Evolutionary conservation across 2,113 vertebrate species (phyloP), one percentile per base, ranked within the genome.

Genomic region (Canis aureus): DNA sequence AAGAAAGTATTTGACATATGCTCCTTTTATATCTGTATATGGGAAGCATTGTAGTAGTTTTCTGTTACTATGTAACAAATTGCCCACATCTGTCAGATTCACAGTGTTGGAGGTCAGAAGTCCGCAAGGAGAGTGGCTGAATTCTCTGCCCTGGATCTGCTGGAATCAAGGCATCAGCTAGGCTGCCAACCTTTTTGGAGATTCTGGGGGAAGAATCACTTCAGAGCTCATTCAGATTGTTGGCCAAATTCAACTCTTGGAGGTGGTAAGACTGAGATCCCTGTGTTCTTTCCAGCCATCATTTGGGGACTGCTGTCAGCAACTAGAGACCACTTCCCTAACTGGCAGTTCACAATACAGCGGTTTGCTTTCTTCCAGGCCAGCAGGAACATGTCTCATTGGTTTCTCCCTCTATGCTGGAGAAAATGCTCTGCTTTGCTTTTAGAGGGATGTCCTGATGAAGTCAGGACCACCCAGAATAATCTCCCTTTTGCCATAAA

Each of bases 141-240:
- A 32, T 38, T 83, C 83, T 16, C 67, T 59, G 66, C 25, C 22
- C 32, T 2, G 35, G 53, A 22, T 79, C 80, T 87, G 62, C 25
- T 10, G 76, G 35, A 25, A 35, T 94, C 71, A 35, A 53, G 49
- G 5, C 38, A 22, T 35, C 76, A 20, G 35, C 53, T 53, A 81
- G 84, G 71, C 79, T 76, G 86, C 5, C 2, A 4, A 51, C 43
- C 66, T 53, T 71, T 35, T 71, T 69, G 59, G 22, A 89, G 83
- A 43, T n/a, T 89, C n/a, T 25, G 25, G 32, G 59, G 19, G 35
- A 78, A 78, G 59, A 81, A 55, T 29, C 35, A 55, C 53, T 89
- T 76, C 66, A n/a, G 84, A 97, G 62, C 79, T 93, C 76, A 57
- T 57, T 73, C n/a, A 64, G 20, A 29, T 88, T 81, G 13, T 82